Conservation (phyloP, 2,888 invertebrate genomes). For the Acronicta alni region DNA sequence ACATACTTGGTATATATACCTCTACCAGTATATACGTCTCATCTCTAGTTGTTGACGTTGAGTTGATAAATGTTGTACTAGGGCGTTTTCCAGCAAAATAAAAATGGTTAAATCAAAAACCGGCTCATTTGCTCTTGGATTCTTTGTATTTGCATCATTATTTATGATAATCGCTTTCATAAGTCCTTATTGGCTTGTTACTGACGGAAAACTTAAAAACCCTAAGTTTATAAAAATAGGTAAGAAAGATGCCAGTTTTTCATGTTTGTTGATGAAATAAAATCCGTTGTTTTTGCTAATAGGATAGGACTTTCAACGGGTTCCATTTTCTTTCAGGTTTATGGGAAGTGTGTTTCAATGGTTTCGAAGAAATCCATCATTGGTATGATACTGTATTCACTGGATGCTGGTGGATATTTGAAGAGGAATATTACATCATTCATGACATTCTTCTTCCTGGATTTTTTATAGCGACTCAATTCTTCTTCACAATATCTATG, state of each 20-base stretch:
- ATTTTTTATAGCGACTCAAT: constrained; percentile 97
- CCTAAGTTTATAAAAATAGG: constrained; percentile 95
- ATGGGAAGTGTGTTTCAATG: constrained; percentile 98
- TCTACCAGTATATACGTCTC: no score
- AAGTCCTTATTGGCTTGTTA: constrained; percentile 96
- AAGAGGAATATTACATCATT: constrained; percentile 98
- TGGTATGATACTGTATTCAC: constrained; percentile 95
- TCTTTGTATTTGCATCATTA: constrained; percentile 91
- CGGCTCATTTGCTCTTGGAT: constrained; percentile 90
- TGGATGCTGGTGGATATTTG: constrained; percentile 99
- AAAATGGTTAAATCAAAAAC: constrained; percentile 91
- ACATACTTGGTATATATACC: no score
- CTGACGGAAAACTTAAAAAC: constrained; percentile 92
- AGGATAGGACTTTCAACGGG: no score
- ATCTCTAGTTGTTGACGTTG: no score
- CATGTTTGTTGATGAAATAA: neutral
- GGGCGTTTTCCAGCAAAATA: constrained; percentile 33
- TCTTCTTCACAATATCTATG: constrained; percentile 97
- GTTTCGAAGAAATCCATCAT: constrained; percentile 95
- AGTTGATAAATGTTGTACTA: no score
- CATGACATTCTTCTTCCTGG: constrained; percentile 96
- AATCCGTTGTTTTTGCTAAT: no score
- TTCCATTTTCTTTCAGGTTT: constrained; percentile 90
- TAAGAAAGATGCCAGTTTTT: constrained; percentile 69
- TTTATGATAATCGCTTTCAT: constrained; percentile 94